Base-by-base conservation (phyloP, 1,140 invertebrate genomes). In the Listronotus oregonensis region DNA sequence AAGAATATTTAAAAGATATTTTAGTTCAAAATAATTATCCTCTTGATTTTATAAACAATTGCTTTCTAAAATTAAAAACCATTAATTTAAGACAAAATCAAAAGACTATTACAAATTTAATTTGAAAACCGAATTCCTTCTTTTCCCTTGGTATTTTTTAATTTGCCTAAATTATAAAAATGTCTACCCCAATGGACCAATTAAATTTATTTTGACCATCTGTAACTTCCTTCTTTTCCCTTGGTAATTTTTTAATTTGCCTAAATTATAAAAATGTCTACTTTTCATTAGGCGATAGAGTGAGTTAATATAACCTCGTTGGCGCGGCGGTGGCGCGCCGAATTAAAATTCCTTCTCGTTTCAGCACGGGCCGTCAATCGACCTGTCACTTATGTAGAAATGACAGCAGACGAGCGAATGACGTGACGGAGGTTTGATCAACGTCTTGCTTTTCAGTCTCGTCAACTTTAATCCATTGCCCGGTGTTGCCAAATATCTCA, bases 311-410 rank as follows among this genome's bases (percentile, higher is more conserved):
- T n/a, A 27, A 34, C 4, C 17, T 52, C 17, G 50, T n/a, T 31
- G 27, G 10, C 27, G 11, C 1, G 17, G 49, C 12, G 12, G 18
- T 37, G 34, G 34, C 34, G 42, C 32, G 40, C 31, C 43, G 54
- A 65, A 65, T 65, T 65, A 65, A 65, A 65, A 65, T 65, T 65
- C 63, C 63, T 18, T 37, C 55, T 52, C 49, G 54, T 65, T 57
- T 57, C 55, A 51, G 43, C 44, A 31, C 54, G 32, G 42, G 37
- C 46, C 64, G 64, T 66, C 64, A 66, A 39, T 66, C 64, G 40
- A 15, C 46, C 55, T 59, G 64, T 66, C 64, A 66, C 64, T 66
- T 66, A 66, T 6, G 27, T 34, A 59, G 52, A 66, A 46, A 57
- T 64, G 62, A 64, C 62, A 57, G 32, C 46, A 66, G 64, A 66